phyloP scores from a whole-genome alignment of 1,140 invertebrate genomes.

The Bombus pascuorum region DNA sequence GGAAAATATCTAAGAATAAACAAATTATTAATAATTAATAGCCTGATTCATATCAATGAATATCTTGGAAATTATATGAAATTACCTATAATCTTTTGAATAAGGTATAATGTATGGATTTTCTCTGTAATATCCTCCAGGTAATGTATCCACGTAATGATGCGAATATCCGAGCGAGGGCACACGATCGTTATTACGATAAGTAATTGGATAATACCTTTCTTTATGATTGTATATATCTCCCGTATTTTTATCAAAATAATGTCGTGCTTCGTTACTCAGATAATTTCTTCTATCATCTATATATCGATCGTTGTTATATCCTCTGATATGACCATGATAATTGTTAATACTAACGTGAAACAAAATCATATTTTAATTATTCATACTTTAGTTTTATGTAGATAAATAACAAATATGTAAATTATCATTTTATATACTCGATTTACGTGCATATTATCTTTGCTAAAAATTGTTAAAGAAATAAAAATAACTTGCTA shows the following conservation, averaged over 20 bases:
- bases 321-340: constrained; percentile 79
- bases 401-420: background rate
- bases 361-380: constrained; percentile 23
- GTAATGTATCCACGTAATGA: constrained; percentile 39
- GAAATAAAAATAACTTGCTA: background rate
- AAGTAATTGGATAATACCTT: constrained; percentile 2
- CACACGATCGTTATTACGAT: constrained; percentile 20
- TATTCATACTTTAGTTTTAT: background rate
- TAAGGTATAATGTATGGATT: constrained; percentile 41
- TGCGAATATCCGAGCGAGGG: background rate
- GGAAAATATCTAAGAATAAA: constrained; percentile 58
- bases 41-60: background rate
- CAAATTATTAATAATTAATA: background rate
- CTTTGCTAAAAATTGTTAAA: background rate
- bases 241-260: constrained; percentile 73
- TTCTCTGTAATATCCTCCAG: constrained; percentile 38
- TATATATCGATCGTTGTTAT: constrained; percentile 82
- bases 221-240: constrained; percentile 40
- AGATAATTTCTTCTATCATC: constrained; percentile 81
- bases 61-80: background rate
- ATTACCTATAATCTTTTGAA: constrained; percentile 49
- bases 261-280: constrained; percentile 77
- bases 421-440: background rate
- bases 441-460: background rate
- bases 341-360: constrained; percentile 78